Evolutionary conservation across 2,888 invertebrate species (phyloP).

Genomic region (Coelogynopora nodosa): DNA sequence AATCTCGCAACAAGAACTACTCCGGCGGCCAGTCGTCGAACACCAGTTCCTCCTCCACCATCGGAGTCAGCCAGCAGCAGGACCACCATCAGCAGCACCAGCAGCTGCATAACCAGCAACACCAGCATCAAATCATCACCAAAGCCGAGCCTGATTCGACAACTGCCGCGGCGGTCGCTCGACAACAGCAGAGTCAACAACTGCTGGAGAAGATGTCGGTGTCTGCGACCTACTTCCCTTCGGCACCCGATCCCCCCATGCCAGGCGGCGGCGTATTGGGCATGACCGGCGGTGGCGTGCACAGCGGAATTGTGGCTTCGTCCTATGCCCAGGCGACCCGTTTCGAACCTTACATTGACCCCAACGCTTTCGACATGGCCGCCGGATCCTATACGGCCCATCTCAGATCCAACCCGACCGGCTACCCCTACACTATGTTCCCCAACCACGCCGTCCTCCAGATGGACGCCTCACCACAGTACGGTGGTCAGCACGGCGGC

Average conservation of each 20-base stretch:
- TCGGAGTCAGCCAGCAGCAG: not conserved
- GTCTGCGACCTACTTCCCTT: conserved; percentile 4
- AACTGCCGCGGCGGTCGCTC: not conserved
- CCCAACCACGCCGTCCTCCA: not conserved
- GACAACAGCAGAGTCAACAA: not conserved
- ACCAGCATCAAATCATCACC: no score
- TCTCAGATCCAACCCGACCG: not conserved
- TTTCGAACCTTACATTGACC: not conserved
- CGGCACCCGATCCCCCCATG: not conserved
- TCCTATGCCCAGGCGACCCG: not conserved
- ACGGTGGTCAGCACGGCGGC: not conserved
- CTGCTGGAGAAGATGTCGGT: not conserved
- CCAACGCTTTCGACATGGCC: not conserved
- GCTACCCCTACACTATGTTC: not conserved
- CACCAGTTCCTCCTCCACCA: not conserved
- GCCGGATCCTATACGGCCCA: not conserved
- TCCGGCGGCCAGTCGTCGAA: not conserved
- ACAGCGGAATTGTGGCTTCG: not conserved
- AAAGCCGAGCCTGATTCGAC: not conserved
- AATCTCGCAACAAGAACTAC: not conserved
- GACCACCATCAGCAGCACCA: no score
- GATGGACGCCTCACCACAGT: not conserved
- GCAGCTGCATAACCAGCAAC: no score
- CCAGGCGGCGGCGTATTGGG: not conserved
- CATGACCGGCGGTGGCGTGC: not conserved